Evolutionary conservation across 1,140 invertebrate species (phyloP).

Genomic region (Leptopilina clavipes): DNA sequence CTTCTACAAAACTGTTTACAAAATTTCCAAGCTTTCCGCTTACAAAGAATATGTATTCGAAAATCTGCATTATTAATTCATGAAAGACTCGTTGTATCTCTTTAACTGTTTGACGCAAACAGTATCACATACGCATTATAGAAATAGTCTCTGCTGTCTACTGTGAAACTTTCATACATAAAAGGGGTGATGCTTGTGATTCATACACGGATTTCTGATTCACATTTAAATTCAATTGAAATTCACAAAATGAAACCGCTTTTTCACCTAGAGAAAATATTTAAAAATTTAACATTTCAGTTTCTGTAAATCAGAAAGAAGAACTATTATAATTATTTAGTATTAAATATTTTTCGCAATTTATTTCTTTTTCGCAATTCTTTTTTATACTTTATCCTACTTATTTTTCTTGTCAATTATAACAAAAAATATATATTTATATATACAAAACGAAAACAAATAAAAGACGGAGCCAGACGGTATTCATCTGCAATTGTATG

Average conservation of each 20-base stretch:
- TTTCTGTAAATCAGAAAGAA: too few species aligned
- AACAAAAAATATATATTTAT: background rate
- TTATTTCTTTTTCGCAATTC: too few species aligned
- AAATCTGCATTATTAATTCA: slow-evolving; percentile 11
- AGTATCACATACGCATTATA: slow-evolving; percentile 28
- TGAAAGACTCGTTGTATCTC: slow-evolving; percentile 13
- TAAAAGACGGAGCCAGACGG: background rate
- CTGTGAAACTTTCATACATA: slow-evolving; percentile 8
- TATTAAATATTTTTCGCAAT: too few species aligned
- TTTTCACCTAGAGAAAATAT: too few species aligned
- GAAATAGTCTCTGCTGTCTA: slow-evolving; percentile 12
- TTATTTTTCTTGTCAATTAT: too few species aligned
- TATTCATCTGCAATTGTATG: background rate
- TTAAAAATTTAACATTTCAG: too few species aligned
- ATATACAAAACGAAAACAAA: background rate
- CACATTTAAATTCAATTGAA: slow-evolving; percentile 2
- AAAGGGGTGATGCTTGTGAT: background rate
- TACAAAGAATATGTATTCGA: background rate
- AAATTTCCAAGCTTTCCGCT: background rate
- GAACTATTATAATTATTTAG: too few species aligned
- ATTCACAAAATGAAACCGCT: background rate
- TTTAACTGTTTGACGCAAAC: slow-evolving; percentile 21
- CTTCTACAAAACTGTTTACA: background rate
- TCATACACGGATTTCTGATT: background rate
- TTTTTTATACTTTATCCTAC: too few species aligned